A percentile compares a stretch with the other conserved stretches of the same genome.
Evolutionary conservation across 2,113 vertebrate species (phyloP).

Genomic region (Zosterops japonicus): DNA sequence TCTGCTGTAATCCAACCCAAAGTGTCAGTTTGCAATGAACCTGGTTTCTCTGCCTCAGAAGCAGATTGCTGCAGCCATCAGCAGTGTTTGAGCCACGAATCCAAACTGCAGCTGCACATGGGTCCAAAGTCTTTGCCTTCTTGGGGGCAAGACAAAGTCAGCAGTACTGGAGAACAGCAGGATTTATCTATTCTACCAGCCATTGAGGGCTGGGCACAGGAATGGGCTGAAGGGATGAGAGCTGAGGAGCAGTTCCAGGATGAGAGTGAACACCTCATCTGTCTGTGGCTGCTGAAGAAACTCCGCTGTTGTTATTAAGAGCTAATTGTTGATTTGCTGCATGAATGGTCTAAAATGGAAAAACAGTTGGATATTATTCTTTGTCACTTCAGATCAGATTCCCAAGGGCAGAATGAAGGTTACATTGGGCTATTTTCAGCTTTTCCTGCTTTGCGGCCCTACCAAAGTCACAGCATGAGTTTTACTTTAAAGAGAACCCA

Average conservation of each 20-base stretch:
- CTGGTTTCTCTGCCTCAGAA: background rate
- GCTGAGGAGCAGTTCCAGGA: background rate
- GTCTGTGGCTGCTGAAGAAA: background rate
- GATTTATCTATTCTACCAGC: background rate
- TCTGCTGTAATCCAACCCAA: background rate
- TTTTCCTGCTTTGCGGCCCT: background rate
- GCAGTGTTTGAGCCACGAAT: background rate
- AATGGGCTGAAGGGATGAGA: background rate
- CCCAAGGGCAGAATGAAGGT: background rate
- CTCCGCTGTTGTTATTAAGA: background rate
- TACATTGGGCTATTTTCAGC: background rate
- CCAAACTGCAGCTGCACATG: background rate
- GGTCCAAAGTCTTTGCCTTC: background rate
- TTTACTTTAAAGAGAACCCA: background rate
- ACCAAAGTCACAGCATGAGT: background rate
- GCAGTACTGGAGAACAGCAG: background rate
- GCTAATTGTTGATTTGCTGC: conserved; percentile 18
- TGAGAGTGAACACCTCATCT: background rate
- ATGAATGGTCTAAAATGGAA: background rate
- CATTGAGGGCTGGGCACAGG: background rate
- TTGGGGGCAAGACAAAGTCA: background rate
- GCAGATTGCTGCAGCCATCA: background rate
- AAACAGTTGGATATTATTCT: background rate
- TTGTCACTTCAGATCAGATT: background rate
- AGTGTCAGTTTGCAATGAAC: background rate